Evolutionary conservation across 1,140 invertebrate species (phyloP), one percentile per base, ranked within the genome.

Genomic region (Brachionus angularis): DNA sequence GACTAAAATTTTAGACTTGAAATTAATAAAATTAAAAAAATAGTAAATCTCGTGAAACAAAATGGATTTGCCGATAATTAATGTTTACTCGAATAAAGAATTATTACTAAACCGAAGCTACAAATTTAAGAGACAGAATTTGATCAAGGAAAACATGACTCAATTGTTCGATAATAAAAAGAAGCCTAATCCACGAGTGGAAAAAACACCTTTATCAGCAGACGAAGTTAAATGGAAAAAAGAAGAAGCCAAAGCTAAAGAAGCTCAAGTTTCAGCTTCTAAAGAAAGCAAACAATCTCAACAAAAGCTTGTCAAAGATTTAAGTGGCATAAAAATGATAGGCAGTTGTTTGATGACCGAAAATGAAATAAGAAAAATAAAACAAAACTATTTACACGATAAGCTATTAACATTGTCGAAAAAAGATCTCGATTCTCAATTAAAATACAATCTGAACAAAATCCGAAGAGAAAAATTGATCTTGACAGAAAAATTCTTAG

Each of bases 361-460:
- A 5, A 58, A 58, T 18, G 53, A 58, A 29, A 23, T 58, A 25
- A 31, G 53, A 16, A 58, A 58, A 27, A 33, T 27, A 36, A 58
- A 58, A n/a, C 53, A 58, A 39, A 58, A 58, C 27, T 23, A 39
- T 58, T 31, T 58, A 21, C 18, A 58, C 12, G 53, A 58, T 39
- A 58, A 58, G 5, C 33, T 58, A 14, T 25, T 58, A 5, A 39
- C 36, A 25, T 12, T 58, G 25, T 23, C 23, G 25, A 58, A 58
- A 39, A 58, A 42, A 39, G 53, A 58, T 25, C 18, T 58, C 0
- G 53, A 58, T 21, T 39, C 7, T 29, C 53, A 58, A 14, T n/a
- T 58, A 3, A 58, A 21, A 39, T 21, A 23, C 18, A 58, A 29
- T 25, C 23, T 58, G 53, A 58, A 31, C 0, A 58, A 58, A 39